Base-by-base conservation (phyloP, 2,888 invertebrate genomes). In the Petrophora chlorosata region DNA sequence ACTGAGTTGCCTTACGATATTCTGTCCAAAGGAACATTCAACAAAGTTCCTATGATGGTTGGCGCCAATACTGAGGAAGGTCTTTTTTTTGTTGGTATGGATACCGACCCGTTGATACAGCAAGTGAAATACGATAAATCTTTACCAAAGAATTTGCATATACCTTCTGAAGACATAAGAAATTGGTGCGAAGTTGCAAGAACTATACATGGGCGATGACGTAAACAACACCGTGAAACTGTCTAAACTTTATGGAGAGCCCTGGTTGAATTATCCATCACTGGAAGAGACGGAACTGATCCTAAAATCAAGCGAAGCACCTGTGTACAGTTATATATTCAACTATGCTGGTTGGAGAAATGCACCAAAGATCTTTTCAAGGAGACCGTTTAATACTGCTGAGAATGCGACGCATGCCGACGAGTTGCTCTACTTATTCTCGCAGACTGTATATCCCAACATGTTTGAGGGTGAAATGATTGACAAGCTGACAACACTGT, bases 361-460 rank as follows among this genome's bases (percentile, higher is more conserved):
- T 46, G 13, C 80, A 0, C 45, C 66, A 0, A 85, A 80, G 56
- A 16, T 70, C 1, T 25, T 55, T 0, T 30, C 62, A 0, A 70
- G 70, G 3, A 46, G 58, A 2, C 55, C 69, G 0, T 71, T 70
- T 23, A 52, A 50, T 1, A 53, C 46, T 0, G 54, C 65, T 0
- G 49, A 67, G 0, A 85, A 83, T 1, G 82, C 85, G 0, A 75
- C 84, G 1, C 86, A 86, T 36, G 84, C 76, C 3, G 85, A 86
- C 39, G 85, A 85, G 0, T 15, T 86, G 3, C 82, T 86, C 26
- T 89, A 88, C 46, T 43, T 89, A 15, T 88, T 88, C 51, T 76
- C 76, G 7, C 79, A 81, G 23, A 36, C 55, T 1, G 0, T 71
- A 0, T 1, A 73, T 0, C 66, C 75, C 0, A 52, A 65, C 0